Conservation (phyloP, 64 coral and sea anemone genomes). For the Montipora cactus region DNA sequence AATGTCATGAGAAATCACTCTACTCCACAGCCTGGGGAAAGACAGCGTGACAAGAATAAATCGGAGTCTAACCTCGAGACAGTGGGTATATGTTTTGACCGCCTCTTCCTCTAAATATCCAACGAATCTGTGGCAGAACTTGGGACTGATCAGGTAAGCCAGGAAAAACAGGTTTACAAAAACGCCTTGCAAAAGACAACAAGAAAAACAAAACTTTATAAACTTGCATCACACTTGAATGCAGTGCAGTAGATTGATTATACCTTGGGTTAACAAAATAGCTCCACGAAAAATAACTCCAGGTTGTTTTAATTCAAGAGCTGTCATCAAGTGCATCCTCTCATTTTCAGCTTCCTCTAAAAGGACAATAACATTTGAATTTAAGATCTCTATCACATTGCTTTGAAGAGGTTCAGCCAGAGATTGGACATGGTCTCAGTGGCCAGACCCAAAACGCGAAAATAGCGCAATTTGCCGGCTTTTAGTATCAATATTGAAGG, state of each 20-base stretch:
- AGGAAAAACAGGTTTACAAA: constrained; percentile 99
- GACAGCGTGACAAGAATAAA: background rate
- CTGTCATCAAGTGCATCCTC: constrained; percentile 99
- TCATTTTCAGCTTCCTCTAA: constrained; percentile 98
- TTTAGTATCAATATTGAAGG: too few species aligned
- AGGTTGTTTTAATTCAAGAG: constrained; percentile 94
- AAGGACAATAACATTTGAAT: background rate
- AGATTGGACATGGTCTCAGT: too few species aligned
- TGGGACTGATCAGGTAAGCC: constrained; percentile 93
- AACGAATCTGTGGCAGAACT: constrained; percentile 97
- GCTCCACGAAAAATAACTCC: constrained; percentile 85
- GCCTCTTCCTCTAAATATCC: constrained; percentile 98
- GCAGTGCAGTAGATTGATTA: background rate
- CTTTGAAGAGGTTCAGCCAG: background rate
- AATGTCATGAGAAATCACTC: too few species aligned
- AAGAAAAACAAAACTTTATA: background rate
- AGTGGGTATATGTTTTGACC: constrained; percentile 95
- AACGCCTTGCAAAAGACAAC: constrained; percentile 46
- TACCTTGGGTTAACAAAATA: constrained; percentile 86
- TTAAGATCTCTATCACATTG: background rate
- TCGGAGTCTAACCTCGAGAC: constrained; percentile 67
- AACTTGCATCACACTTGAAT: background rate
- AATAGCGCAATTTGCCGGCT: too few species aligned
- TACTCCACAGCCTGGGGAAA: background rate
- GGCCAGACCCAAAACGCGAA: too few species aligned